These are phyloP conservation scores for Nemotelus pantherinus DNA, from an alignment of 2,888 invertebrate species.

Conservation along the genomic window DNA sequence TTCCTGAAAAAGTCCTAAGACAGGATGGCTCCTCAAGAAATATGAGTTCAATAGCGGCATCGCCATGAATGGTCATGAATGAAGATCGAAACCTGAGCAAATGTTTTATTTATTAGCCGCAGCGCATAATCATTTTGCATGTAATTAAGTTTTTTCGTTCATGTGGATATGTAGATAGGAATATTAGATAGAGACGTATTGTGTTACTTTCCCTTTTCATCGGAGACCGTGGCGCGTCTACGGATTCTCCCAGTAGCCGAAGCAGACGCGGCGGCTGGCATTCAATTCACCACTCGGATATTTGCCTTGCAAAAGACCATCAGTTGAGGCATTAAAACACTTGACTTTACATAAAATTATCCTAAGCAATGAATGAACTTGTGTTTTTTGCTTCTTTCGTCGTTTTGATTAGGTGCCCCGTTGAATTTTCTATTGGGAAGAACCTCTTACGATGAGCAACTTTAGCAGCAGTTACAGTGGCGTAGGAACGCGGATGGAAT, in stretches of 20 bases:
- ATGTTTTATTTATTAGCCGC: conserved; percentile 54
- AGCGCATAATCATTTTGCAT: conserved; percentile 62
- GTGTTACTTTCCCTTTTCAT: conserved; percentile 38
- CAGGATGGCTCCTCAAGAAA: conserved; percentile 53
- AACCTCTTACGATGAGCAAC: not conserved
- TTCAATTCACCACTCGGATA: conserved; percentile 2
- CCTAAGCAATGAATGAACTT: conserved; percentile 40
- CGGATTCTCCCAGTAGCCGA: not conserved
- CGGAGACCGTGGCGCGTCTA: conserved; percentile 5
- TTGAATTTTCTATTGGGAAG: conserved; percentile 35
- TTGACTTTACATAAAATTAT: conserved; percentile 45
- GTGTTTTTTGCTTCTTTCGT: not conserved
- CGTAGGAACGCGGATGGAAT: conserved; percentile 49
- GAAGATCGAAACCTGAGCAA: conserved; percentile 43
- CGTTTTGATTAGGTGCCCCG: conserved; percentile 39
- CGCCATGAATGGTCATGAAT: conserved; percentile 39
- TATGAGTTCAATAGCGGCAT: not conserved
- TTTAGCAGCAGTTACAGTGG: not conserved
- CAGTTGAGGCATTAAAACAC: conserved; percentile 30
- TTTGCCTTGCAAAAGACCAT: conserved; percentile 41
- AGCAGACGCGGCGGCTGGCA: conserved; percentile 3
- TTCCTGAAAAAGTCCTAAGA: conserved; percentile 48
- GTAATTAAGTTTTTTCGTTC: conserved; percentile 58
- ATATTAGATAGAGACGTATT: conserved; percentile 19
- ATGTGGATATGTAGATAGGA: conserved; percentile 34